Conservation (phyloP, 2,797 vertebrate genomes). For the Neosilurus hyrtlii region DNA sequence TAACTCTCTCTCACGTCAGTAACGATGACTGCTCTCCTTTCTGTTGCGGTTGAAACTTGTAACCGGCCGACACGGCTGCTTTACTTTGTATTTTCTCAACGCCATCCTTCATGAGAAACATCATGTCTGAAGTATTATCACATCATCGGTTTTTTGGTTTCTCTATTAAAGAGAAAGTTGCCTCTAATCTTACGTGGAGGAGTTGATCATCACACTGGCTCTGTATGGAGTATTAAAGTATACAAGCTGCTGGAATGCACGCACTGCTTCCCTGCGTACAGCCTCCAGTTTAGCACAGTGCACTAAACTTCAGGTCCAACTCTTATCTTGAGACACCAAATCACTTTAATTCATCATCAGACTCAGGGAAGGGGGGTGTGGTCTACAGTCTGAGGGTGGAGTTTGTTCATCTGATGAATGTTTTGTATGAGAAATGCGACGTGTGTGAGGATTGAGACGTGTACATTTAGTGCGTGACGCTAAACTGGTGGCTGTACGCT, state of each 20-base stretch:
- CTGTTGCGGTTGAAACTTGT: constrained; percentile 56
- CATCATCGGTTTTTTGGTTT: constrained; percentile 56
- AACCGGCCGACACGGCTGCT: constrained; percentile 46
- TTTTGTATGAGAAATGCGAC: background rate
- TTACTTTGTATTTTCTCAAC: constrained; percentile 57
- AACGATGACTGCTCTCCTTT: constrained; percentile 56
- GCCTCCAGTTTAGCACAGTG: background rate
- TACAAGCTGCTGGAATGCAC: background rate
- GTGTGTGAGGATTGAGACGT: background rate
- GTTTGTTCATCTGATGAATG: too few relatives aligned
- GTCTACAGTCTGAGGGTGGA: background rate
- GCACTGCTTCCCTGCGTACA: background rate
- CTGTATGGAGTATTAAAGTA: constrained; percentile 14
- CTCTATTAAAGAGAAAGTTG: constrained; percentile 60
- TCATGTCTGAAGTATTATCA: constrained; percentile 58
- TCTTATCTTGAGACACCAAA: background rate
- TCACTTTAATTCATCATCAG: background rate
- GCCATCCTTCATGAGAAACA: constrained; percentile 54
- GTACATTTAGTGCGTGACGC: background rate
- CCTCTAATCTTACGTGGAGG: constrained; percentile 53
- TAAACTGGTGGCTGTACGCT: background rate
- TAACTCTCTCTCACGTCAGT: constrained; percentile 51
- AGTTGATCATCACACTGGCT: constrained; percentile 45
- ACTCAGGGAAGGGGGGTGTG: background rate
- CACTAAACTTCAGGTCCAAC: background rate